phyloP scores from a whole-genome alignment of 1,140 invertebrate species.

The Zaprionus camerounensis region DNA sequence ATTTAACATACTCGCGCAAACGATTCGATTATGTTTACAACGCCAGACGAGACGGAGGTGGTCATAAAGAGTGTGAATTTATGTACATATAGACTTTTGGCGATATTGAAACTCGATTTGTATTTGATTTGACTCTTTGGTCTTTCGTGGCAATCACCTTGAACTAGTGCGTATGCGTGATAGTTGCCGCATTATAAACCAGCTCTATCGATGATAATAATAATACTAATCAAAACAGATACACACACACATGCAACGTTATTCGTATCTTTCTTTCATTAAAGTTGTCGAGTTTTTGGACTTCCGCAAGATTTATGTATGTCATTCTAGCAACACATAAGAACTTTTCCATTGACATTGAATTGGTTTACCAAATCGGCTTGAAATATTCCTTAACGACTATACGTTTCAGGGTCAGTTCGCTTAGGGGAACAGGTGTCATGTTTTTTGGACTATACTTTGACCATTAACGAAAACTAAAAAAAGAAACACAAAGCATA shows the following conservation, averaged over 20 bases:
- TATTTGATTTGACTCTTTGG: constrained; percentile 52
- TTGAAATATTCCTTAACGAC: constrained; percentile 11
- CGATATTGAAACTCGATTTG: constrained; percentile 41
- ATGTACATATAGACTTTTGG: constrained; percentile 23
- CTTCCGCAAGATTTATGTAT: constrained; percentile 30
- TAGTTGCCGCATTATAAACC: constrained; percentile 23
- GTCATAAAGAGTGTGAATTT: constrained; percentile 33
- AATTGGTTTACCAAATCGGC: constrained; percentile 2
- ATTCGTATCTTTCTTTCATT: constrained; percentile 26
- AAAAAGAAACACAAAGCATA: not conserved
- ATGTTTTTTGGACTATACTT: not conserved
- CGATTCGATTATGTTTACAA: constrained; percentile 32
- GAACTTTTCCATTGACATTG: constrained; percentile 5
- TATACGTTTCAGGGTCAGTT: constrained; percentile 3
- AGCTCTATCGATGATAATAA: constrained; percentile 30
- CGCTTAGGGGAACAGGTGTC: constrained; percentile 14
- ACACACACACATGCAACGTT: not conserved
- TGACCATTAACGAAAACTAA: constrained; percentile 9
- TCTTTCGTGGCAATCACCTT: constrained; percentile 56
- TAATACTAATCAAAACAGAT: constrained; percentile 10
- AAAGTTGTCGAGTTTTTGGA: constrained; percentile 8
- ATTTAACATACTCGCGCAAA: not conserved
- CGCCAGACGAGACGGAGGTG: constrained; percentile 5
- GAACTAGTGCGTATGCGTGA: constrained; percentile 62
- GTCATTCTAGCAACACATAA: not conserved